phyloP scores from a whole-genome alignment of 2,797 vertebrate genomes.

The Ispidina lecontei region DNA sequence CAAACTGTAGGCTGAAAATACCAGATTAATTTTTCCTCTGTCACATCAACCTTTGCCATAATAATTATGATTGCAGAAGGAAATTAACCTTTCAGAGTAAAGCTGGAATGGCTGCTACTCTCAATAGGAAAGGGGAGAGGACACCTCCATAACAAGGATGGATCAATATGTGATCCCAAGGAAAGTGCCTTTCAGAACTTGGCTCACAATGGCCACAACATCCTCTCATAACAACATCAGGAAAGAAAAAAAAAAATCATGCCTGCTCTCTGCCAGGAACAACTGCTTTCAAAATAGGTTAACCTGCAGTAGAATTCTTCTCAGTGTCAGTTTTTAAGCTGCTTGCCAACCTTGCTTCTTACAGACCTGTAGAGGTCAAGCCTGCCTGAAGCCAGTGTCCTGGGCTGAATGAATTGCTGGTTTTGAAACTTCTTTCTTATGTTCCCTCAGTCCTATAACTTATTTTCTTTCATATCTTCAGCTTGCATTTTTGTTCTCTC shows the following conservation, averaged over 20 bases:
- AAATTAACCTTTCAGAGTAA: slow-evolving; percentile 64
- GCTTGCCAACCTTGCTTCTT: background rate
- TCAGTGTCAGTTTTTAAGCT: background rate
- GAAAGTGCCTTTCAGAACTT: background rate
- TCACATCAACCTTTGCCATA: slow-evolving; percentile 61
- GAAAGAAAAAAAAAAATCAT: background rate
- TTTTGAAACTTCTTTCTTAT: background rate
- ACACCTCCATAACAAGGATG: background rate
- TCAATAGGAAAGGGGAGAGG: background rate
- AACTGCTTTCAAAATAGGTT: background rate
- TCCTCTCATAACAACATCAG: background rate
- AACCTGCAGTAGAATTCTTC: background rate
- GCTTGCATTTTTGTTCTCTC: background rate
- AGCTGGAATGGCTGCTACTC: background rate
- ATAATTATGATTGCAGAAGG: slow-evolving; percentile 66
- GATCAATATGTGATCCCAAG: background rate
- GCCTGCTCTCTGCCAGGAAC: background rate
- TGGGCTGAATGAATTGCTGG: background rate
- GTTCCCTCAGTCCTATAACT: background rate
- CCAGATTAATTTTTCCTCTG: slow-evolving; percentile 67
- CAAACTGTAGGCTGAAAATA: slow-evolving; percentile 61
- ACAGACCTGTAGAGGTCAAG: background rate
- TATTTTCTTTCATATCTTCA: background rate
- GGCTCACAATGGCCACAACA: background rate
- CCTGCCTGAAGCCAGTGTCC: background rate